A percentile compares a stretch with the other conserved stretches of the same genome.
Conservation (phyloP, 2,888 invertebrate species). For the Drosophila pseudotakahashii region DNA sequence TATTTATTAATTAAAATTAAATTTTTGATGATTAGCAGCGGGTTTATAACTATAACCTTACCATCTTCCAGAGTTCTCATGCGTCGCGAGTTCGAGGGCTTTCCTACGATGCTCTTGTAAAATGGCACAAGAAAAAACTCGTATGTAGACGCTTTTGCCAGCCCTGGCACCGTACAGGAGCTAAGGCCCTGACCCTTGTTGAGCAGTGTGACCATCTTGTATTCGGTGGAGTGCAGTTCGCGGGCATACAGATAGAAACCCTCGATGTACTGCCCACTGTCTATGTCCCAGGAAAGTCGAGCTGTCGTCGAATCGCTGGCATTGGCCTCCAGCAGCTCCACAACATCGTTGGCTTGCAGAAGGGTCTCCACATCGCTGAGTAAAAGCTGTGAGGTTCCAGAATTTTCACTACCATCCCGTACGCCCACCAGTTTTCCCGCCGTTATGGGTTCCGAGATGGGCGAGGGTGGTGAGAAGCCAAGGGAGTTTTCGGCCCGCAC, state of each 20-base stretch:
- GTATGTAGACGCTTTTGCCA: slow-evolving; percentile 93
- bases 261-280: slow-evolving; percentile 91
- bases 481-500: slow-evolving; percentile 95
- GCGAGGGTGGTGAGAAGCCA: slow-evolving; percentile 92
- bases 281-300: slow-evolving; percentile 93
- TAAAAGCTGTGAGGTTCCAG: slow-evolving; percentile 71
- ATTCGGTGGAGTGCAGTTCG: slow-evolving; percentile 85
- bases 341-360: slow-evolving; percentile 89
- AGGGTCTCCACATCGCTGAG: slow-evolving; percentile 89
- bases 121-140: slow-evolving; percentile 97
- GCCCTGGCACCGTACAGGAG: slow-evolving; percentile 90
- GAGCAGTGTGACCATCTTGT: slow-evolving; percentile 91
- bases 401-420: slow-evolving; percentile 58
- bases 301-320: slow-evolving; percentile 93
- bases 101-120: slow-evolving; percentile 93
- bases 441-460: slow-evolving; percentile 90
- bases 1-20: background rate
- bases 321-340: slow-evolving; percentile 92
- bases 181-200: slow-evolving; percentile 90
- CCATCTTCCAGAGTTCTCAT: slow-evolving; percentile 94
- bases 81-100: slow-evolving; percentile 92
- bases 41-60: slow-evolving; percentile 84
- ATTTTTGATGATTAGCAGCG: background rate
- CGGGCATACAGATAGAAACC: slow-evolving; percentile 92
- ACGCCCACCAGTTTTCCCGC: slow-evolving; percentile 84